These are phyloP conservation scores for Pseudomyrmex gracilis DNA, from an alignment of 1,140 invertebrate genomes.

Conservation along the genomic window DNA sequence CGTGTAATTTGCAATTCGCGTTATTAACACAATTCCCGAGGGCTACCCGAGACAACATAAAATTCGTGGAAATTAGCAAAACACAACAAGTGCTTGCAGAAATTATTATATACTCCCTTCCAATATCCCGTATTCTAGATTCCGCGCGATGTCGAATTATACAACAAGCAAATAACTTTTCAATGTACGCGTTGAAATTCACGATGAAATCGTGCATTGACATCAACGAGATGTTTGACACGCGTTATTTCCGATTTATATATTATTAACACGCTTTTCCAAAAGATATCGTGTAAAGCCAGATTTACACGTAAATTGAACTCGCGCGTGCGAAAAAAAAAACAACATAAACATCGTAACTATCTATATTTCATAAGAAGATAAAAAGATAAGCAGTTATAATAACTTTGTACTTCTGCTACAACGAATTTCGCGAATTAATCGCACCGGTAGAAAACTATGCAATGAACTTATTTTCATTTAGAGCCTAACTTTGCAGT, in stretches of 20 bases:
- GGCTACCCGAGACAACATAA: background rate
- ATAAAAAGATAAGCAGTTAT: conserved; percentile 15
- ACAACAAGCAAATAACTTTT: conserved; percentile 45
- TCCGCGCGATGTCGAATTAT: conserved; percentile 22
- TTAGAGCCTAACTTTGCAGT: conserved; percentile 27
- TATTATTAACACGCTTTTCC: conserved; percentile 32
- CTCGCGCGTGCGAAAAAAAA: conserved; percentile 13
- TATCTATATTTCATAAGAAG: conserved; percentile 22
- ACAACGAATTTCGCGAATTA: background rate
- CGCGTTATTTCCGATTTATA: conserved; percentile 54
- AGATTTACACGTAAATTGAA: conserved; percentile 45
- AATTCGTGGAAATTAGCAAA: conserved; percentile 17
- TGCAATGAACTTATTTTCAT: conserved; percentile 22
- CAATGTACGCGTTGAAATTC: conserved; percentile 5
- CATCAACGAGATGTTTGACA: conserved; percentile 29
- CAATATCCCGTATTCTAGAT: background rate
- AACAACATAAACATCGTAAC: too few relatives aligned
- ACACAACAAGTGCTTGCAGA: conserved; percentile 6
- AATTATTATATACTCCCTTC: background rate
- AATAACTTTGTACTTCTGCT: conserved; percentile 7
- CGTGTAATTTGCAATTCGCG: conserved; percentile 7
- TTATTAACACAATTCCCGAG: conserved; percentile 4
- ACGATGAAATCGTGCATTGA: conserved; percentile 17
- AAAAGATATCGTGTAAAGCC: conserved; percentile 34
- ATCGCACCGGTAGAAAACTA: background rate